Conservation (phyloP, 2,113 vertebrate species). For the Seriola quinqueradiata region DNA sequence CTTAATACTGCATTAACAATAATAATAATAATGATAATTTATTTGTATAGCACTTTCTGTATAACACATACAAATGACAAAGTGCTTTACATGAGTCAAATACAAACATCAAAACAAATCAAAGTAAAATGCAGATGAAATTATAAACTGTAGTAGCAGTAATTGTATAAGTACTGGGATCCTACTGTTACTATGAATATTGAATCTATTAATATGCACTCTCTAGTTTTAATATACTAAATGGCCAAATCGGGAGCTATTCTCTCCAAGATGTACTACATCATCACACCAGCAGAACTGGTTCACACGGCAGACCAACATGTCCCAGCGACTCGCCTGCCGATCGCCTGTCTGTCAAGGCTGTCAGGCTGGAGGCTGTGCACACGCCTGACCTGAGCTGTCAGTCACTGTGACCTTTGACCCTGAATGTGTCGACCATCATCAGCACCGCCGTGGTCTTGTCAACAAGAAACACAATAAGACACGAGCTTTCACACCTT, state of each 20-base stretch:
- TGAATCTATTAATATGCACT: neutral
- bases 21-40: no score
- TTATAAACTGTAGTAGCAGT: no score
- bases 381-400: constrained; percentile 26
- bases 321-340: neutral
- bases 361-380: constrained; percentile 45
- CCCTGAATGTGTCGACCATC: constrained; percentile 49
- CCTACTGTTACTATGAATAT: neutral
- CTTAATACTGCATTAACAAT: neutral
- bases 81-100: no score
- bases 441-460: constrained; percentile 35
- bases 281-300: constrained; percentile 1
- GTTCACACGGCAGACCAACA: neutral
- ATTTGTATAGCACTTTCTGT: no score
- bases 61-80: no score
- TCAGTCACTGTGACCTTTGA: constrained; percentile 53
- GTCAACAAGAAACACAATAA: constrained; percentile 46
- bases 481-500: constrained; percentile 45
- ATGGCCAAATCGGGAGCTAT: neutral
- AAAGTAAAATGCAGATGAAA: no score
- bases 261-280: neutral
- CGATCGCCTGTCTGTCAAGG: constrained; percentile 28
- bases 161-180: no score
- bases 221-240: neutral
- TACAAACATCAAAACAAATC: no score